A percentile compares a stretch with the other conserved stretches of the same genome.
phyloP scores from a whole-genome alignment of 2,113 vertebrate species.

The Xenopus borealis region DNA sequence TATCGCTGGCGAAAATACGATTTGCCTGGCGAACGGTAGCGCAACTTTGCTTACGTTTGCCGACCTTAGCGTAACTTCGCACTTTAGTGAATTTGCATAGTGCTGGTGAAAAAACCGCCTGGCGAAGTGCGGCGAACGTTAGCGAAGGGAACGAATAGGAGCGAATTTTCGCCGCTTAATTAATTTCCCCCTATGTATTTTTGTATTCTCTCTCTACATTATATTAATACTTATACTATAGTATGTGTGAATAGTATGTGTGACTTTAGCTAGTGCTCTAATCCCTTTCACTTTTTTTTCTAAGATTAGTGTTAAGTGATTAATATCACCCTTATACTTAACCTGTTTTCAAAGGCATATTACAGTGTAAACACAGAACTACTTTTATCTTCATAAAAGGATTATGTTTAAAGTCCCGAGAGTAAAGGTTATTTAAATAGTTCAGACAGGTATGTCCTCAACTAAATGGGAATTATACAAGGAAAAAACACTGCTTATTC shows the following conservation, averaged over 20 bases:
- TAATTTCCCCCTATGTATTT: too few species aligned
- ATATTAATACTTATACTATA: background rate
- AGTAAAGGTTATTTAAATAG: conserved; percentile 23
- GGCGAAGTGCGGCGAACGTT: too few species aligned
- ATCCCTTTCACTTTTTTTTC: conserved; percentile 14
- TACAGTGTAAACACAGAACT: conserved; percentile 20
- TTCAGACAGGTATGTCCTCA: conserved; percentile 3
- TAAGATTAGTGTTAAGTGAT: conserved; percentile 30
- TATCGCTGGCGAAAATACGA: too few species aligned
- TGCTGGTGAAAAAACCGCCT: too few species aligned
- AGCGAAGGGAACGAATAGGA: too few species aligned
- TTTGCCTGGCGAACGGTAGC: too few species aligned
- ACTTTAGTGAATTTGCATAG: too few species aligned
- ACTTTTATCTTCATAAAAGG: conserved; percentile 30
- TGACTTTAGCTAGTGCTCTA: background rate
- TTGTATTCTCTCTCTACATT: too few species aligned
- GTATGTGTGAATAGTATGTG: conserved; percentile 10
- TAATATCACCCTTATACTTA: conserved; percentile 23
- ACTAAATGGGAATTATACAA: background rate
- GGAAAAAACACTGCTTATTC: background rate
- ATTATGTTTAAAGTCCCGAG: conserved; percentile 24
- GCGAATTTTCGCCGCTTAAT: too few species aligned
- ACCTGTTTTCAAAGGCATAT: conserved; percentile 33
- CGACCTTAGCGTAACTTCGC: too few species aligned
- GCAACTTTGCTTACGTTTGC: too few species aligned